Conservation (phyloP, 2,888 invertebrate genomes). For the Eristalis tenax region DNA sequence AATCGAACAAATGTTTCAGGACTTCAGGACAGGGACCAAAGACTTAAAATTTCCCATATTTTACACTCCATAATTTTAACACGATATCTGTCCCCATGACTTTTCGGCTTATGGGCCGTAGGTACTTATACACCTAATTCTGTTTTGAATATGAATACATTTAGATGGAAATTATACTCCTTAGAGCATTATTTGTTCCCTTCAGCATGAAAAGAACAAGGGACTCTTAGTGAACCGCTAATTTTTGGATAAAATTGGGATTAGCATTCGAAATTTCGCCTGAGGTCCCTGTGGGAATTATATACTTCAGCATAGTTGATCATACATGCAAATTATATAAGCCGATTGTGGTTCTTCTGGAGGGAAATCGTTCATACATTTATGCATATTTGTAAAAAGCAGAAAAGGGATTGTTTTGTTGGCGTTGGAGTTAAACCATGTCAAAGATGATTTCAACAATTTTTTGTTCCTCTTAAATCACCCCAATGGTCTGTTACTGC, state of each 20-base stretch:
- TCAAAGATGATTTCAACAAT: not conserved
- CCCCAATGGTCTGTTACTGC: not conserved
- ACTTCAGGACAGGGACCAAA: too few relatives aligned
- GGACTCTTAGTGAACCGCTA: not conserved
- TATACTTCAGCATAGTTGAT: not conserved
- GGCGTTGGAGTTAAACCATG: not conserved
- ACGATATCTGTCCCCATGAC: too few relatives aligned
- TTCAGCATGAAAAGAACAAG: too few relatives aligned
- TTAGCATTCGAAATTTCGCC: not conserved
- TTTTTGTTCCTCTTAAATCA: not conserved
- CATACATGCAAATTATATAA: not conserved
- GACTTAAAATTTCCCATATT: too few relatives aligned
- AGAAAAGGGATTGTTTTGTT: not conserved
- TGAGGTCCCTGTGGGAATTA: not conserved
- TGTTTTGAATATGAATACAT: too few relatives aligned
- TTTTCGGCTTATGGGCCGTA: too few relatives aligned
- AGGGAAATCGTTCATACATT: not conserved
- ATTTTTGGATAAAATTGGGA: not conserved
- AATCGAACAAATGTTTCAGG: too few relatives aligned
- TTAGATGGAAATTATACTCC: too few relatives aligned
- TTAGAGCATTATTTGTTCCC: too few relatives aligned
- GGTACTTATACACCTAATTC: too few relatives aligned
- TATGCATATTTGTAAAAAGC: not conserved
- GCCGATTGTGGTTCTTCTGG: not conserved
- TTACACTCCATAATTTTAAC: too few relatives aligned